Percentiles rank a stretch among this genome's conserved stretches.
These are phyloP conservation scores for Channa maculata DNA, from an alignment of 2,113 vertebrate genomes.

Conservation along the genomic window DNA sequence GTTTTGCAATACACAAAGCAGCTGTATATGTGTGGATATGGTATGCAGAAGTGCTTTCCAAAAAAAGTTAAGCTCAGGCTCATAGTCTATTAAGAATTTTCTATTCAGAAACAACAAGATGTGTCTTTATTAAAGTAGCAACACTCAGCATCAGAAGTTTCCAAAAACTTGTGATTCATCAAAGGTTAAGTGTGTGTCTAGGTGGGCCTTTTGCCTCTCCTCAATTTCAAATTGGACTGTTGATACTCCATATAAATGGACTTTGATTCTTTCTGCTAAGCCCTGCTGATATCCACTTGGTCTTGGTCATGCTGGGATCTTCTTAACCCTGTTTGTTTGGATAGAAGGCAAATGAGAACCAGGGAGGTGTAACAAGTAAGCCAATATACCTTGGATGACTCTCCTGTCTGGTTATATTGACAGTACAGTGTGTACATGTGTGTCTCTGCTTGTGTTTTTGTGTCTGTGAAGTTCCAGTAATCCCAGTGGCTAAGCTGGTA, in stretches of 20 bases:
- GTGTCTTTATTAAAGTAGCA: conserved; percentile 6
- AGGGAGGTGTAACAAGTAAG: conserved; percentile 34
- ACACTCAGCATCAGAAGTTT: background rate
- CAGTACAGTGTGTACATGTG: conserved; percentile 27
- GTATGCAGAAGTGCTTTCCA: background rate
- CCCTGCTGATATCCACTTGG: conserved; percentile 17
- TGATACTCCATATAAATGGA: background rate
- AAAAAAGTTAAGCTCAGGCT: background rate
- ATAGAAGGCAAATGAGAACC: conserved; percentile 44
- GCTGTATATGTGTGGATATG: background rate
- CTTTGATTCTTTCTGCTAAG: conserved; percentile 16
- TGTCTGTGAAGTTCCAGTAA: conserved; percentile 68
- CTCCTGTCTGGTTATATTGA: conserved; percentile 49
- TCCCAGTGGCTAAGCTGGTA: conserved; percentile 77
- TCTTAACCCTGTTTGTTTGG: conserved; percentile 53
- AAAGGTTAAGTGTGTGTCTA: background rate
- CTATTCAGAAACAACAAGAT: conserved; percentile 11
- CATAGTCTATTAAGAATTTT: conserved; percentile 10
- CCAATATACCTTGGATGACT: conserved; percentile 52
- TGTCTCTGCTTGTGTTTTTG: conserved; percentile 25
- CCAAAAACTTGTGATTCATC: background rate
- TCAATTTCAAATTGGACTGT: background rate
- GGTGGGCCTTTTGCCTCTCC: background rate
- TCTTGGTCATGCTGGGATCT: conserved; percentile 26
- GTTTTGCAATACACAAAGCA: conserved; percentile 11